Evolutionary conservation across 1,140 invertebrate genomes (phyloP), one percentile per base, ranked within the genome.

Genomic region (Pogonus chalceus): DNA sequence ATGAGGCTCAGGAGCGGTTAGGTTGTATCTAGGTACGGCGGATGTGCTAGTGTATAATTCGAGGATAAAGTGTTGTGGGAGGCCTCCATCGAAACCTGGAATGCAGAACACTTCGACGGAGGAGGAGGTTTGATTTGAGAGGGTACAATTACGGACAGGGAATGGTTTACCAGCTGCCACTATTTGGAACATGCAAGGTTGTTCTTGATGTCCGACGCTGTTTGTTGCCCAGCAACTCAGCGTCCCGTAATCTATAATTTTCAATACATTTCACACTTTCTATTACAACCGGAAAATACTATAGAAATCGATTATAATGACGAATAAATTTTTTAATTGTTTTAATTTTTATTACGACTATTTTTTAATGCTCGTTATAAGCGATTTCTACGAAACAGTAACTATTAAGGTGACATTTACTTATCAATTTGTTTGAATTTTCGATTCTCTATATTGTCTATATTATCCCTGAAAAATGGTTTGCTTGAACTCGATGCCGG

Each of bases 171-270:
- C 84, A 43, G 37, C 37, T 43, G 37, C 37, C 9, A 43, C 37
- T 43, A 95, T 80, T 70, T 90, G 88, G 71, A 92, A 94, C 56
- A 90, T 76, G 67, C 90, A 95, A 1, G 91, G 88, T 53, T 84
- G 82, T 52, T 81, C 72, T 66, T 93, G 90, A 54, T 82, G 78
- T 14, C 90, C 90, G 57, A 92, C 88, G 23, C 75, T 65, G 70
- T 95, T 94, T 54, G 76, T 80, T 22, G 86, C 90, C 76, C 85
- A 87, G 65, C 90, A 92, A 35, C 84, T 80, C 46, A 90, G 65
- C 1, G 87, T 83, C 14, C 90, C 86, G 65, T 91, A 90, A 73
- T 92, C 85, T 35, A n/a, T 84, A 72, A 60, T 87, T 83, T n/a
- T n/a, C n/a, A n/a, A n/a, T n/a, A 22, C n/a, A 51, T 52, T 24